phyloP scores from a whole-genome alignment of 2,113 vertebrate species.

The Hypanus sabinus region DNA sequence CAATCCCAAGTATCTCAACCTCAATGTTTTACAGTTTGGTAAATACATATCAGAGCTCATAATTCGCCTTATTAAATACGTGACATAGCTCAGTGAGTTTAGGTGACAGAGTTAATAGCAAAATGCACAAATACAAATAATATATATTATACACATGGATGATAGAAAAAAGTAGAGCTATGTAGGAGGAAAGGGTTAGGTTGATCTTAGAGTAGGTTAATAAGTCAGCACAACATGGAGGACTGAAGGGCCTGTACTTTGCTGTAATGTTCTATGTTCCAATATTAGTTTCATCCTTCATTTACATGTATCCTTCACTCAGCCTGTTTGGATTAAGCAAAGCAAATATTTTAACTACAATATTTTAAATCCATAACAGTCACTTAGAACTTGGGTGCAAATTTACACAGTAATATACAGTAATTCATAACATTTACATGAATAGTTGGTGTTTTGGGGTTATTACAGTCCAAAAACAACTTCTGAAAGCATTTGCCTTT shows the following conservation, averaged over 20 bases:
- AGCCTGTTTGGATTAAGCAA: neutral
- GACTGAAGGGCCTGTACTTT: no score
- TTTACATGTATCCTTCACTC: neutral
- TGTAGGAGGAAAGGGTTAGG: no score
- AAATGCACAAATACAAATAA: neutral
- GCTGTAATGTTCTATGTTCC: no score
- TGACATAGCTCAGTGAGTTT: neutral
- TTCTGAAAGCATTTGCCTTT: neutral
- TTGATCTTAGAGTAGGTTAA: no score
- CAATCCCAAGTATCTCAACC: no score
- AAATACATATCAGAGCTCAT: no score
- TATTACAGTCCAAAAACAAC: neutral
- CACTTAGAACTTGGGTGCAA: neutral
- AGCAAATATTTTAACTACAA: neutral
- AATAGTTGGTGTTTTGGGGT: no score
- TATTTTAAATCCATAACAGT: neutral
- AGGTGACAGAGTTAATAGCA: neutral
- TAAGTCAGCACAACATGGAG: no score
- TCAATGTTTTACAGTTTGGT: no score
- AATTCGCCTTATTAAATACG: neutral
- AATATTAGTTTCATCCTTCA: neutral
- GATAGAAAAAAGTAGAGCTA: no score
- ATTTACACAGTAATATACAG: neutral
- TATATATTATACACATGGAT: no score
- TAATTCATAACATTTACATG: neutral